phyloP scores from a whole-genome alignment of 2,888 invertebrate species.

The Diploptera punctata region DNA sequence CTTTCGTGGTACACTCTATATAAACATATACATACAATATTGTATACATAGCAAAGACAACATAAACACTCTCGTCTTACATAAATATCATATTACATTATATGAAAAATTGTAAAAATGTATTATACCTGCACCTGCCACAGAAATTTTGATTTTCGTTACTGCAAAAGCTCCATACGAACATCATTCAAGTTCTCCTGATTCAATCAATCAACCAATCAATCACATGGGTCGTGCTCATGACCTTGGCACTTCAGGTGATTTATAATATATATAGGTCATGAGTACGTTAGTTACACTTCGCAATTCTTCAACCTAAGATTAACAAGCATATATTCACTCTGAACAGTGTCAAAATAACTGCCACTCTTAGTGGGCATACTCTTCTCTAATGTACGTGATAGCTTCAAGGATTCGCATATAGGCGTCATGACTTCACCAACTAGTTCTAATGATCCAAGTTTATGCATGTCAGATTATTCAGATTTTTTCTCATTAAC shows the following conservation, averaged over 20 bases:
- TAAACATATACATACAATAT: slow-evolving; percentile 41
- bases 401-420: too few relatives aligned
- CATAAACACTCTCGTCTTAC: slow-evolving; percentile 41
- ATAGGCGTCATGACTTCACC: too few relatives aligned
- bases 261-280: slow-evolving; percentile 32
- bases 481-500: too few relatives aligned
- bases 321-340: slow-evolving; percentile 27
- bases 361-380: background rate
- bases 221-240: slow-evolving; percentile 16
- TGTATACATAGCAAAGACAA: slow-evolving; percentile 42
- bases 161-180: slow-evolving; percentile 34
- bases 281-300: slow-evolving; percentile 34
- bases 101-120: slow-evolving; percentile 42
- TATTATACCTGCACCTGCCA: slow-evolving; percentile 40
- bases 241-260: slow-evolving; percentile 41
- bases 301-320: slow-evolving; percentile 19
- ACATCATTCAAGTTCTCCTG: slow-evolving; percentile 38
- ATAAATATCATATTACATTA: slow-evolving; percentile 41
- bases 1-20: slow-evolving; percentile 33
- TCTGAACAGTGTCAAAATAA: slow-evolving; percentile 22
- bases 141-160: slow-evolving; percentile 42
- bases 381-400: background rate
- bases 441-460: too few relatives aligned
- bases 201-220: slow-evolving; percentile 8
- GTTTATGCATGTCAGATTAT: too few relatives aligned